phyloP scores from a whole-genome alignment of 2,797 vertebrate genomes.

The Salarias fasciatus region DNA sequence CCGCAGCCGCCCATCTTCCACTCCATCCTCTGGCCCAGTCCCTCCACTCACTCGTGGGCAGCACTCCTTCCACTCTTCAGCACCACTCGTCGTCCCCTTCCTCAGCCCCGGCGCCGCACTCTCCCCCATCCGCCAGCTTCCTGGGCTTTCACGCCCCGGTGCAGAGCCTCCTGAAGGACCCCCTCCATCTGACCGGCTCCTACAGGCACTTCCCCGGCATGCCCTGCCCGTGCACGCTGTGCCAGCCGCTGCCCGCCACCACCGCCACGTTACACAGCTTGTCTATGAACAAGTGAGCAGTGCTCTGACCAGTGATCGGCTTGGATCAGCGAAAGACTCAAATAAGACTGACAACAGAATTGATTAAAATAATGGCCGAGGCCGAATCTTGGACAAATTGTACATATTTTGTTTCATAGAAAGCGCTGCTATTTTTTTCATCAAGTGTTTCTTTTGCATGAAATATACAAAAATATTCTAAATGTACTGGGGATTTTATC shows the following conservation, averaged over 20 bases:
- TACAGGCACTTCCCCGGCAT: slow-evolving; percentile 85
- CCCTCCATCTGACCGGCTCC: slow-evolving; percentile 75
- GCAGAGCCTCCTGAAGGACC: slow-evolving; percentile 77
- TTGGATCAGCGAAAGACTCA: slow-evolving; percentile 17
- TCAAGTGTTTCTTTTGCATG: slow-evolving; percentile 41
- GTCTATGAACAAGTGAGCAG: slow-evolving; percentile 81
- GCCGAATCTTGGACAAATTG: slow-evolving; percentile 71
- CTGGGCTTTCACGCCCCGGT: slow-evolving; percentile 80
- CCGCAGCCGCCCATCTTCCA: slow-evolving; percentile 71
- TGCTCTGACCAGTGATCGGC: not conserved
- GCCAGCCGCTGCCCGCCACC: slow-evolving; percentile 80
- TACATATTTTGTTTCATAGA: slow-evolving; percentile 61
- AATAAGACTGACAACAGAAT: slow-evolving; percentile 25
- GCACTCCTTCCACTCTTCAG: slow-evolving; percentile 67
- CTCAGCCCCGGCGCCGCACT: slow-evolving; percentile 67
- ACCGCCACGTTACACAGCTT: slow-evolving; percentile 79
- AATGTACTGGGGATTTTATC: slow-evolving; percentile 58
- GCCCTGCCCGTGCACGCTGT: slow-evolving; percentile 84
- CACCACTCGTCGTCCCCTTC: slow-evolving; percentile 59
- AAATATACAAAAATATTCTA: slow-evolving; percentile 54
- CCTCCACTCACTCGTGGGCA: slow-evolving; percentile 78
- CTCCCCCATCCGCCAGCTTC: slow-evolving; percentile 77
- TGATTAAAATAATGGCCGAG: slow-evolving; percentile 35
- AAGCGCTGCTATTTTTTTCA: slow-evolving; percentile 75
- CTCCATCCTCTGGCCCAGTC: slow-evolving; percentile 82